phyloP scores from a whole-genome alignment of 2,888 invertebrate genomes.

The Dromius quadrimaculatus region DNA sequence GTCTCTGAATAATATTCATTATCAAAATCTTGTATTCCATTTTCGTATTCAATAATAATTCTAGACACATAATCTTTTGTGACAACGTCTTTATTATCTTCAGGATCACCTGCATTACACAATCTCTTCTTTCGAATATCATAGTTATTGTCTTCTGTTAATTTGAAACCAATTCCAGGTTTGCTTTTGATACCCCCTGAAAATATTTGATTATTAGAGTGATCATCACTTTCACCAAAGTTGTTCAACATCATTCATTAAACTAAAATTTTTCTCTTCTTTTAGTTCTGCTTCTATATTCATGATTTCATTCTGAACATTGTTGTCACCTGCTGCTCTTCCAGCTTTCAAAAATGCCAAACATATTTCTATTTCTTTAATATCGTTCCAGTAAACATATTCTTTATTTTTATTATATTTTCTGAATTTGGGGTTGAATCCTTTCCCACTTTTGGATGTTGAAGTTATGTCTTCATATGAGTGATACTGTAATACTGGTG shows the following conservation, averaged over 20 bases:
- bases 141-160: neutral
- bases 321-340: neutral
- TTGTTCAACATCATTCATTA: conserved; percentile 9
- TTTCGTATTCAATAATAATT: neutral
- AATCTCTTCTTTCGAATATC: conserved; percentile 15
- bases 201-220: neutral
- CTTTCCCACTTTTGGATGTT: neutral
- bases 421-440: neutral
- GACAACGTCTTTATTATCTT: neutral
- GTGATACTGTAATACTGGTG: conserved; percentile 8
- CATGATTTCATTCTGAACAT: neutral
- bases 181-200: neutral
- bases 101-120: neutral
- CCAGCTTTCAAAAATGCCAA: neutral
- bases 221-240: neutral
- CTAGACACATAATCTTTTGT: neutral
- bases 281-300: neutral
- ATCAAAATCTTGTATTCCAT: neutral
- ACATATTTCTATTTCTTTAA: neutral
- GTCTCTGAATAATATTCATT: conserved; percentile 3
- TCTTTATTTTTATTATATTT: neutral
- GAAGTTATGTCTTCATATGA: conserved; percentile 14
- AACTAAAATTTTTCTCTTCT: conserved; percentile 1
- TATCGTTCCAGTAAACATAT: neutral
- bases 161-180: conserved; percentile 18